These are phyloP conservation scores for Maniola jurtina DNA, from an alignment of 1,140 invertebrate genomes.

Conservation along the genomic window DNA sequence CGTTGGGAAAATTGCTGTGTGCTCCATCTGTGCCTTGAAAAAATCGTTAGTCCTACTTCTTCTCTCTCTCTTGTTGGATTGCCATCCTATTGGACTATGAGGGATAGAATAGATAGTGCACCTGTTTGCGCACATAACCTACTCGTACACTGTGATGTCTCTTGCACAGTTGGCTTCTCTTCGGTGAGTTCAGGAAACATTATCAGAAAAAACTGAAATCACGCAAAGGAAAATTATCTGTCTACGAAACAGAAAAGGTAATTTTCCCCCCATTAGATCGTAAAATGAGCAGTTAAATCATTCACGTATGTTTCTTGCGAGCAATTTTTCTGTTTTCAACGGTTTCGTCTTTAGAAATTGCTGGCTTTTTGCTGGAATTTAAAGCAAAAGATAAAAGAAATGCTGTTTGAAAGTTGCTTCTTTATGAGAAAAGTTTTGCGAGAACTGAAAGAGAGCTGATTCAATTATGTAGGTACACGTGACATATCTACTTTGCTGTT, in stretches of 20 bases:
- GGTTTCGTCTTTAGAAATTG: not conserved
- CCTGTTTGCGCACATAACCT: too few species aligned
- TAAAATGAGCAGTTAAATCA: slow-evolving; percentile 1
- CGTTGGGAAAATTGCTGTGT: too few species aligned
- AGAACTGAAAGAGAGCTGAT: slow-evolving; percentile 3
- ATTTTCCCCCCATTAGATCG: not conserved
- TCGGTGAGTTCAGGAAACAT: too few species aligned
- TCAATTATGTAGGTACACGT: slow-evolving; percentile 1
- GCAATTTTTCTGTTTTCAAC: not conserved
- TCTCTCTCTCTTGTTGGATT: too few species aligned
- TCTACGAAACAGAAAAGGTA: not conserved
- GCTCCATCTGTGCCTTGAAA: too few species aligned
- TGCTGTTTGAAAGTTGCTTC: slow-evolving; percentile 3
- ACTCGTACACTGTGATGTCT: too few species aligned
- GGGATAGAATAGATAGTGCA: too few species aligned
- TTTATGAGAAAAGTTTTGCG: slow-evolving; percentile 7
- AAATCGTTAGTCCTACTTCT: too few species aligned
- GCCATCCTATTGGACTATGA: too few species aligned
- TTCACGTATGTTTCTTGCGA: not conserved
- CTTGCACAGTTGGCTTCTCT: too few species aligned
- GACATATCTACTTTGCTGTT: not conserved
- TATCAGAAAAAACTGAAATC: not conserved
- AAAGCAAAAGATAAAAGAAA: slow-evolving; percentile 7
- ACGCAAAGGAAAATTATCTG: not conserved
- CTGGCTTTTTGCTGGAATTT: slow-evolving; percentile 9